Conservation (phyloP, 2,888 invertebrate genomes). For the Eilema griseolum region DNA sequence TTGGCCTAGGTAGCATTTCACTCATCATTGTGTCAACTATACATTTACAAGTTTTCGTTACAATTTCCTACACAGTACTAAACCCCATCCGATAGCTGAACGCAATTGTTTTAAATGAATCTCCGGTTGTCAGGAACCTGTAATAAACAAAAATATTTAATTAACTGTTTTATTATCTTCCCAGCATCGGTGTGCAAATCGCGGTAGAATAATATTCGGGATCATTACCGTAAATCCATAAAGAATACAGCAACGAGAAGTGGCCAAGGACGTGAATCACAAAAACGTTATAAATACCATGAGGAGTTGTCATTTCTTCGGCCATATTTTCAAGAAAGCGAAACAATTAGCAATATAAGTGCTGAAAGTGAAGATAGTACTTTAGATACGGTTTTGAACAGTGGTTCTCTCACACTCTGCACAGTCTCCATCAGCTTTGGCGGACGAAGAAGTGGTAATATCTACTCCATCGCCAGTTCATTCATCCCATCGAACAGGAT, state of each 20-base stretch:
- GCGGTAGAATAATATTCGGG: constrained; percentile 7
- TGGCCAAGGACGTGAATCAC: constrained; percentile 13
- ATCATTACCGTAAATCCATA: constrained; percentile 10
- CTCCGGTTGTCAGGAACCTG: constrained; percentile 40
- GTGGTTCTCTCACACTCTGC: constrained; percentile 16
- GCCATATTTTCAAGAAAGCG: constrained; percentile 15
- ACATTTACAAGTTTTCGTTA: constrained; percentile 37
- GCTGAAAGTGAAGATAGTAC: constrained; percentile 12
- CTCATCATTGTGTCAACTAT: constrained; percentile 30
- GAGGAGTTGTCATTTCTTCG: constrained; percentile 11
- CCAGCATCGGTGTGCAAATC: constrained; percentile 9
- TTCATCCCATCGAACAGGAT: constrained; percentile 17
- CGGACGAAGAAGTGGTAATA: constrained; percentile 13
- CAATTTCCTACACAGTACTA: constrained; percentile 40
- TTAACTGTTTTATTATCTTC: constrained; percentile 14
- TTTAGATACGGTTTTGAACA: constrained; percentile 11
- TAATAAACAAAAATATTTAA: constrained; percentile 18
- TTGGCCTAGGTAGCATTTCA: constrained; percentile 20
- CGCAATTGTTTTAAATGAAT: constrained; percentile 36
- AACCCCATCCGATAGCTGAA: constrained; percentile 44
- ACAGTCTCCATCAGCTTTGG: constrained; percentile 15
- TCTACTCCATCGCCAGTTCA: constrained; percentile 16
- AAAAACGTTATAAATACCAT: constrained; percentile 9
- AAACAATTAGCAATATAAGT: constrained; percentile 14
- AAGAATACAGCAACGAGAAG: constrained; percentile 13